Conservation (phyloP, 2,113 vertebrate species). For the Chamaea fasciata region DNA sequence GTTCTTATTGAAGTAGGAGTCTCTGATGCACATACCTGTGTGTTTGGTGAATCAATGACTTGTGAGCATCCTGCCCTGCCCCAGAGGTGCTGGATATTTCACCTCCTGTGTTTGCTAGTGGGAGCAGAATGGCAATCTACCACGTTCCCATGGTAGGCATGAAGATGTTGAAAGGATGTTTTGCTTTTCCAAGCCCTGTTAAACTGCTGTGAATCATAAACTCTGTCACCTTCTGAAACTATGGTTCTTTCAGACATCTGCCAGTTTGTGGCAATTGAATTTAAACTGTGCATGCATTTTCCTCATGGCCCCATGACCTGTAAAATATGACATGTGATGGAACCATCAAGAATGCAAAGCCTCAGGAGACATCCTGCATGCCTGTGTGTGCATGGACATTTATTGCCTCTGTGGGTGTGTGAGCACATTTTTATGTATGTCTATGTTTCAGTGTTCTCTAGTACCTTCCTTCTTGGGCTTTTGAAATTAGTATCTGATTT, state of each 20-base stretch:
- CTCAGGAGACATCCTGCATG: not conserved
- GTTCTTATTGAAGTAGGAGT: not conserved
- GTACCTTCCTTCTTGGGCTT: not conserved
- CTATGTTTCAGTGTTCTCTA: not conserved
- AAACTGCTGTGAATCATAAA: not conserved
- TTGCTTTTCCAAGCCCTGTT: not conserved
- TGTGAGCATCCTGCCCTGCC: not conserved
- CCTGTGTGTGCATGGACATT: not conserved
- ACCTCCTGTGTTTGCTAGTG: not conserved
- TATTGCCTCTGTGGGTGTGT: rapidly evolving
- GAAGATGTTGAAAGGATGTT: not conserved
- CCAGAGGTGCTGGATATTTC: not conserved
- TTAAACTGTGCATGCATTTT: not conserved
- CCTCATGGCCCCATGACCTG: not conserved
- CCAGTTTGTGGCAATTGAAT: not conserved
- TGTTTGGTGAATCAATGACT: not conserved
- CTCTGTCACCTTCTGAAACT: not conserved
- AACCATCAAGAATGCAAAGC: not conserved
- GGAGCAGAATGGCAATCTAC: not conserved
- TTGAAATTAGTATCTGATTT: constrained; percentile 40
- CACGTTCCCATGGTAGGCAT: not conserved
- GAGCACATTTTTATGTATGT: not conserved
- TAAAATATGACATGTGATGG: not conserved
- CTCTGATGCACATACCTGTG: not conserved
- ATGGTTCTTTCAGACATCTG: not conserved